A percentile compares a stretch with the other conserved stretches of the same genome.
Conservation (phyloP, 2,113 vertebrate genomes). For the Xenopus borealis region DNA sequence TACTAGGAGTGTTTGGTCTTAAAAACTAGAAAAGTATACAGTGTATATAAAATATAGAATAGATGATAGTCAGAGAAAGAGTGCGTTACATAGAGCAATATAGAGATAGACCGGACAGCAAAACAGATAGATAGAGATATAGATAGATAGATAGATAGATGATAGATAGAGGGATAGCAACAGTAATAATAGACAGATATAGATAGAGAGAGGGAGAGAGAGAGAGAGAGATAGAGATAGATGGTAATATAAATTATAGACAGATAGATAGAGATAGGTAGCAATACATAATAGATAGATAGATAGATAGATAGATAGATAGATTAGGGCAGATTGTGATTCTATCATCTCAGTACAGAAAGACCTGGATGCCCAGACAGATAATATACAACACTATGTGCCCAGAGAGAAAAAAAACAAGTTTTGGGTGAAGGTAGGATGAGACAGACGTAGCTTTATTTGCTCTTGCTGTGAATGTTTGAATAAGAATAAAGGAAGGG, state of each 20-base stretch:
- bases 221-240: too few relatives aligned
- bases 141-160: slow-evolving; percentile 5
- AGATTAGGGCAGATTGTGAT: background rate
- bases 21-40: too few relatives aligned
- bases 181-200: too few relatives aligned
- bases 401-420: slow-evolving; percentile 72
- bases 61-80: background rate
- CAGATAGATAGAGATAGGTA: background rate
- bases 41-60: background rate
- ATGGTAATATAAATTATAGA: too few relatives aligned
- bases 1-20: too few relatives aligned
- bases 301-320: background rate
- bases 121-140: too few relatives aligned
- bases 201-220: too few relatives aligned
- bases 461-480: slow-evolving; percentile 93
- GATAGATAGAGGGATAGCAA: too few relatives aligned
- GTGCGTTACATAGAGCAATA: background rate
- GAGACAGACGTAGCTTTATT: slow-evolving; percentile 79
- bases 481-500: slow-evolving; percentile 94
- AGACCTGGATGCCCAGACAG: background rate
- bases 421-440: slow-evolving; percentile 78
- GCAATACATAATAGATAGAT: slow-evolving; percentile 5
- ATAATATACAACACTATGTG: slow-evolving; percentile 59
- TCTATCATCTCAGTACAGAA: background rate
- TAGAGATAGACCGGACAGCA: too few relatives aligned